Evolutionary conservation across 1,140 invertebrate genomes (phyloP), one percentile per base, ranked within the genome.

Genomic region (Neodiprion fabricii): DNA sequence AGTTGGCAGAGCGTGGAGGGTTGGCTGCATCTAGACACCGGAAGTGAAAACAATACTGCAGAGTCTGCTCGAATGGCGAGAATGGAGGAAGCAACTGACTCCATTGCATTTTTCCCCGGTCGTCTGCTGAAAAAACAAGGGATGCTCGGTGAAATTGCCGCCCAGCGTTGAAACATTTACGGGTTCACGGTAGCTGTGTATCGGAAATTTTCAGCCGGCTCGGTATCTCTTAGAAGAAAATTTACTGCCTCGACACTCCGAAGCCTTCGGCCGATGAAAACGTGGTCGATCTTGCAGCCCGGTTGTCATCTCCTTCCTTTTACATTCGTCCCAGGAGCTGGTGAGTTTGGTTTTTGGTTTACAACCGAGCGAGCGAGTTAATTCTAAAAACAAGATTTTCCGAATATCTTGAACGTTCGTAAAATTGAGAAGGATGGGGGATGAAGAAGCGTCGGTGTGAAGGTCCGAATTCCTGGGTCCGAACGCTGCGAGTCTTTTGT

Each of bases 141-240:
- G 53, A 61, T 61, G 9, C 53, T 61, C 53, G 53, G 53, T 61
- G n/a, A 61, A 61, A 61, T 61, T 61, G 53, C 53, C 11, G 53
- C 11, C 11, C 53, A 17, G 53, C n/a, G 53, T 61, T 61, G 53
- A 61, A 61, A 61, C 53, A 61, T 61, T 61, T 61, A 61, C 11
- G n/a, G 53, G 53, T 14, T 61, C 53, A 14, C 4, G 53, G 53
- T 14, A 61, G 53, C n/a, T 12, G 4, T 12, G 11, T 9, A 40
- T 40, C 28, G 28, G 28, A 40, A 40, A 40, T 40, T 40, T 40
- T 40, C 28, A 5, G 28, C 17, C 17, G 50, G n/a, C 1, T 53
- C 50, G 50, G n/a, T 10, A 53, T 53, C 50, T 53, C 50, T 10
- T 11, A 14, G 9, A 1, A 61, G 53, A 17, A 61, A 61, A 61